Evolutionary conservation across 2,113 vertebrate genomes (phyloP), one percentile per base, ranked within the genome.

Genomic region (Bubo scandiacus): DNA sequence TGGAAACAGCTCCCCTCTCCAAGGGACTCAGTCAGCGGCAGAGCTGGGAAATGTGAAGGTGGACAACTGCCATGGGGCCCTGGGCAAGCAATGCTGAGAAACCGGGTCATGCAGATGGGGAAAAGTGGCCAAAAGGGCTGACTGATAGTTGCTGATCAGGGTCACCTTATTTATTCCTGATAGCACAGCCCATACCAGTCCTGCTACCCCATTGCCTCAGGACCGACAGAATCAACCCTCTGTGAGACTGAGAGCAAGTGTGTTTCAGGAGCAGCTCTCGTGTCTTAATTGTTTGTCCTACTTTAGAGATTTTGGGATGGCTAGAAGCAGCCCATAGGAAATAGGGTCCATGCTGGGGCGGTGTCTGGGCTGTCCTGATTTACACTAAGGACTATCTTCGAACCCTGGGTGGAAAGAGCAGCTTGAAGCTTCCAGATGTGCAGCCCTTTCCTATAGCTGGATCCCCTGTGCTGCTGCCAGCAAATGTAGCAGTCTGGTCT

Each of bases 261-360:
- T 38, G 12, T 77, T 93, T 68, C 74, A 58, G 43, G 74, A 95
- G 66, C 81, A 71, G 38, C 36, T 85, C 93, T 72, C 66, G 62
- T 61, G 54, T 65, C 54, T 90, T 93, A 92, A 92, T 92, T 94
- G 62, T 62, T 83, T 96, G 93, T 62, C 87, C 92, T 88, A 82
- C 42, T 95, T 96, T 62, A 73, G 54, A 77, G 54, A 62, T 87
- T 92, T 87, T 63, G 43, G 77, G 63, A 91, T 74, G 55, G 9
- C 80, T 92, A 47, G 38, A 94, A 74, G 80, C 63, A 89, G 52
- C 61, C 38, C 36, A 32, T 21, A 87, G 58, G 52, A 96, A 96
- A 87, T 7, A 52, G 27, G 26, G 68, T 89, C 89, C 61, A 85
- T 1, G 4, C 78, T 79, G 49, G 14, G 40, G 10, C 3, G 1